phyloP scores from a whole-genome alignment of 64 coral and sea anemone species.

The Platygyra sinensis region DNA sequence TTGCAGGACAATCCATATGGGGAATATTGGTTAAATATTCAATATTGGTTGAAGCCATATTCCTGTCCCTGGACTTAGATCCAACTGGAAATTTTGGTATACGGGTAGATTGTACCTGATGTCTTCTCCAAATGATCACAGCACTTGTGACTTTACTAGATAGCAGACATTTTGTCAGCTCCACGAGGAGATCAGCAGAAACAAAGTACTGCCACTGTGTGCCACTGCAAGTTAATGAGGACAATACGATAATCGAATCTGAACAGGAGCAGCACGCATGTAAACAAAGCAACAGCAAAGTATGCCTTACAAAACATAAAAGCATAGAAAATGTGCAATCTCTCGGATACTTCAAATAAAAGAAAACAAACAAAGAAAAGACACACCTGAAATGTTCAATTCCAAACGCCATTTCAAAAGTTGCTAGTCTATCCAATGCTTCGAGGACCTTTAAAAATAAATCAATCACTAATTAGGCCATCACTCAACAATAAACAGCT shows the following conservation, averaged over 20 bases:
- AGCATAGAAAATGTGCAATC: too few species aligned
- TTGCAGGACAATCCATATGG: too few species aligned
- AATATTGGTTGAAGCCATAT: not conserved
- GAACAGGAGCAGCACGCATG: too few species aligned
- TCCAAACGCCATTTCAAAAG: constrained; percentile 90
- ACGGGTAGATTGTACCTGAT: constrained; percentile 58
- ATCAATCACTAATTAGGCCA: not conserved
- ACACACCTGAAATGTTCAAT: constrained; percentile 79
- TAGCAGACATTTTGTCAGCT: constrained; percentile 70
- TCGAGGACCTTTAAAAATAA: constrained; percentile 64
- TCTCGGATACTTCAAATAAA: not conserved
- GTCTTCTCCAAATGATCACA: constrained; percentile 88
- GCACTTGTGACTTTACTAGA: constrained; percentile 82
- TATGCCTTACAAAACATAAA: not conserved
- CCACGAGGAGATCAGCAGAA: constrained; percentile 72
- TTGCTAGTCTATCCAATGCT: constrained; percentile 84
- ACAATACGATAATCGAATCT: not conserved
- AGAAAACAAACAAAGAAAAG: not conserved
- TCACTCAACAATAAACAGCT: not conserved
- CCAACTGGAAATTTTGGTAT: not conserved
- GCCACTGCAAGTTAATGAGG: constrained; percentile 47
- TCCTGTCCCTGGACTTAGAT: not conserved
- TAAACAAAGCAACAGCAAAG: not conserved
- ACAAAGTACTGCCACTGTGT: constrained; percentile 75
- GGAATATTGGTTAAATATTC: not conserved